These are phyloP conservation scores for Endotricha flammealis DNA, from an alignment of 2,888 invertebrate genomes.

Conservation along the genomic window DNA sequence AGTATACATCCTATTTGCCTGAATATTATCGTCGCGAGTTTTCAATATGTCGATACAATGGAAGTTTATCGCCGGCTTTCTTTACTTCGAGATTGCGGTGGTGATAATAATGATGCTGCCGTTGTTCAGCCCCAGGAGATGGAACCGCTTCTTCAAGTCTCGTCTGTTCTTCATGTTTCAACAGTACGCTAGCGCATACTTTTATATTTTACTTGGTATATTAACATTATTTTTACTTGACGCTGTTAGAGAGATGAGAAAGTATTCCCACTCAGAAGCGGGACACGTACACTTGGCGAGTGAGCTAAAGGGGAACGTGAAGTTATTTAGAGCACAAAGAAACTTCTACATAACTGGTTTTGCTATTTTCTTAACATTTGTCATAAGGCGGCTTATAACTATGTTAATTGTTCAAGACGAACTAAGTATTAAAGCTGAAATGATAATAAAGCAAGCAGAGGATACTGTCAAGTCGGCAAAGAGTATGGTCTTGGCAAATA, in stretches of 20 bases:
- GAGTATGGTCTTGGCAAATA: conserved; percentile 39
- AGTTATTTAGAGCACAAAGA: conserved; percentile 86
- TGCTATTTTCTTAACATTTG: conserved; percentile 83
- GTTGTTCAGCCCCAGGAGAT: conserved; percentile 84
- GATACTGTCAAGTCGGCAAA: conserved; percentile 75
- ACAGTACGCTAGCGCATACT: conserved; percentile 82
- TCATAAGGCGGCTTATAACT: conserved; percentile 80
- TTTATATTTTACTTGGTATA: conserved; percentile 78
- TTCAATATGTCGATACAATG: conserved; percentile 86
- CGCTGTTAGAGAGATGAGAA: conserved; percentile 84
- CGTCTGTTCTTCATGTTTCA: conserved; percentile 80
- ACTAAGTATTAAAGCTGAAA: conserved; percentile 79
- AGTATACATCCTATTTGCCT: no score
- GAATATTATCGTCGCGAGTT: no score
- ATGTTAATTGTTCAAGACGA: conserved; percentile 82
- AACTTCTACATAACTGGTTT: conserved; percentile 90
- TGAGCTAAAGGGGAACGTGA: conserved; percentile 83
- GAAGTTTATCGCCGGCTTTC: conserved; percentile 85
- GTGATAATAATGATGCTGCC: conserved; percentile 82
- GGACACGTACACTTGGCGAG: conserved; percentile 70
- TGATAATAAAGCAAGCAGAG: conserved; percentile 83
- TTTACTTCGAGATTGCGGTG: conserved; percentile 83
- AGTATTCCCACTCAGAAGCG: conserved; percentile 78
- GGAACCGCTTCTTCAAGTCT: conserved; percentile 87
- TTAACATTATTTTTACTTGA: conserved; percentile 83